Evolutionary conservation across 1,140 invertebrate genomes (phyloP).

Genomic region (Diorhabda elongata): DNA sequence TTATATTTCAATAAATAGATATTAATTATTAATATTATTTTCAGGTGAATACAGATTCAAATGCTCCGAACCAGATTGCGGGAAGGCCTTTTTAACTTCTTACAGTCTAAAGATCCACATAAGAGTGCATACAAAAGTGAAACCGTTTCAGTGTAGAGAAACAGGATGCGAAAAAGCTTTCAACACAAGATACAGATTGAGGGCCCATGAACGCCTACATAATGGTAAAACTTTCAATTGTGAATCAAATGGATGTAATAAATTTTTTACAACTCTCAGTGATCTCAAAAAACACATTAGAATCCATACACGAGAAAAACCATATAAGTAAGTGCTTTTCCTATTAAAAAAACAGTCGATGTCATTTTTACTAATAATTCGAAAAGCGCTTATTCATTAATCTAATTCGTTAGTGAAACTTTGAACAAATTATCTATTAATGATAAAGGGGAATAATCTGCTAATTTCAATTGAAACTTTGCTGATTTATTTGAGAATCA

Average conservation of each 20-base stretch:
- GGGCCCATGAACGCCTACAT: slow-evolving; percentile 88
- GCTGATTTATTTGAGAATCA: too few species aligned
- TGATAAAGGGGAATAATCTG: too few species aligned
- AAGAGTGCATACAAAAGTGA: slow-evolving; percentile 91
- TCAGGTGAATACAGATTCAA: slow-evolving; percentile 91
- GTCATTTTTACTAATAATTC: slow-evolving; percentile 12
- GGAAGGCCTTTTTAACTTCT: slow-evolving; percentile 90
- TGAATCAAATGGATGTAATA: slow-evolving; percentile 73
- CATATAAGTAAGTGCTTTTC: slow-evolving; percentile 71
- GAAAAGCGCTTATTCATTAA: slow-evolving; percentile 8
- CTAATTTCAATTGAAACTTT: too few species aligned
- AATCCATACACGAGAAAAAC: slow-evolving; percentile 88
- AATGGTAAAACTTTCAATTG: slow-evolving; percentile 96
- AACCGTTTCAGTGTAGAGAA: slow-evolving; percentile 78
- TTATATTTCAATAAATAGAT: slow-evolving; percentile 5
- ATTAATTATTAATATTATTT: slow-evolving; percentile 35
- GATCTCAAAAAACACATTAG: slow-evolving; percentile 90
- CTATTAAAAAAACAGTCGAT: slow-evolving; percentile 3
- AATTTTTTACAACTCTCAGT: slow-evolving; percentile 90
- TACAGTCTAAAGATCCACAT: slow-evolving; percentile 94
- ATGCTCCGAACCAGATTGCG: slow-evolving; percentile 81
- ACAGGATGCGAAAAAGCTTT: slow-evolving; percentile 86
- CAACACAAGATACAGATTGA: slow-evolving; percentile 88
- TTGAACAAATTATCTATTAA: too few species aligned
- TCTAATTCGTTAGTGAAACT: background rate